These are phyloP conservation scores for Pseudoatta argentina DNA, from an alignment of 1,140 invertebrate genomes.

Conservation along the genomic window DNA sequence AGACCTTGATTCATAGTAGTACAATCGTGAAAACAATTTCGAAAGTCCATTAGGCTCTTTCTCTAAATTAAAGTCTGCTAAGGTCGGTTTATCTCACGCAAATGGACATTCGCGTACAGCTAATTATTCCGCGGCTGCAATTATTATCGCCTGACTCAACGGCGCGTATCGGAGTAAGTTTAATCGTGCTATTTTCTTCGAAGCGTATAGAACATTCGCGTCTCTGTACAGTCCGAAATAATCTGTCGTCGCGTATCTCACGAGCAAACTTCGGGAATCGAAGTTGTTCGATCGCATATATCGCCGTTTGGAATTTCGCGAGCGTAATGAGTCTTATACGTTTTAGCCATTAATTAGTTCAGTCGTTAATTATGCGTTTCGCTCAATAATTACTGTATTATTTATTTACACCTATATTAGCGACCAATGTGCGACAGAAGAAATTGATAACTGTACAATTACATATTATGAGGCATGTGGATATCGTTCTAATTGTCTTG, in stretches of 20 bases:
- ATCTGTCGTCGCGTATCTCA: slow-evolving; percentile 2
- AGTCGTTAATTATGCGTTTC: slow-evolving; percentile 49
- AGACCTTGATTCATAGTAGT: not conserved
- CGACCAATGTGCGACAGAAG: not conserved
- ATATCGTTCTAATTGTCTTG: slow-evolving; percentile 10
- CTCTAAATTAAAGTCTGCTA: slow-evolving; percentile 58
- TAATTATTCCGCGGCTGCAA: slow-evolving; percentile 49
- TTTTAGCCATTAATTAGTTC: slow-evolving; percentile 41
- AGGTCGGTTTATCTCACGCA: slow-evolving; percentile 60
- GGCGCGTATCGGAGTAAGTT: slow-evolving; percentile 51
- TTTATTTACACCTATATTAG: slow-evolving; percentile 42
- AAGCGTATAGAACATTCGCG: not conserved
- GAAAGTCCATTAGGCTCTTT: slow-evolving; percentile 51
- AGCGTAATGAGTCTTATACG: slow-evolving; percentile 37
- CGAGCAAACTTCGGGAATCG: slow-evolving; percentile 12
- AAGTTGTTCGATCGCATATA: not conserved
- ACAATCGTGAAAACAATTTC: slow-evolving; percentile 46
- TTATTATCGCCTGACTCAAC: slow-evolving; percentile 53
- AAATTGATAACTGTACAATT: slow-evolving; percentile 35
- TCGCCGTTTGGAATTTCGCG: slow-evolving; percentile 43
- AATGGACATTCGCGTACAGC: slow-evolving; percentile 48
- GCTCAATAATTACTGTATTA: slow-evolving; percentile 45
- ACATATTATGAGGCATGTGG: not conserved
- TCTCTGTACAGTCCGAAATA: slow-evolving; percentile 7
- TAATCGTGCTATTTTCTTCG: slow-evolving; percentile 57